Conservation (phyloP, 2,888 invertebrate genomes). For the Dynastes grantii region DNA sequence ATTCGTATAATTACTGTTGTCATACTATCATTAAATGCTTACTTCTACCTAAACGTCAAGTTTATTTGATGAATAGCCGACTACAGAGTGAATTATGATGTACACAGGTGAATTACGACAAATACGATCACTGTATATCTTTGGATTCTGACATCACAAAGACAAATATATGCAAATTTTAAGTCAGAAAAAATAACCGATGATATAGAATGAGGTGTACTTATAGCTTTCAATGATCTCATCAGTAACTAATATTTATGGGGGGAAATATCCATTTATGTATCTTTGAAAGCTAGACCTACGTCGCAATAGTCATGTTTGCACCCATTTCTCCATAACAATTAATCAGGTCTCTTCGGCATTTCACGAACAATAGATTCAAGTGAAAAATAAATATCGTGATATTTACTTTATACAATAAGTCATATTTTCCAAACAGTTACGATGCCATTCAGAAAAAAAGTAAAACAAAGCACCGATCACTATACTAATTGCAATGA, state of each 20-base stretch:
- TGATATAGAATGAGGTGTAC: neutral
- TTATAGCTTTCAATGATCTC: conserved; percentile 4
- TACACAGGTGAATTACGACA: too few species aligned
- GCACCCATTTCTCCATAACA: conserved; percentile 17
- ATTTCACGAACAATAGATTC: conserved; percentile 27
- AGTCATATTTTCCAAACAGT: conserved; percentile 12
- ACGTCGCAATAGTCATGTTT: conserved; percentile 9
- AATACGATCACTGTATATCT: neutral
- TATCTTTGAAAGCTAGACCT: too few species aligned
- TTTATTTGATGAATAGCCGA: conserved; percentile 23
- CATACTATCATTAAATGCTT: conserved; percentile 11
- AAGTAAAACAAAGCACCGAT: neutral
- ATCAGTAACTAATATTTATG: conserved; percentile 5
- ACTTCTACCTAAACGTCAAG: neutral
- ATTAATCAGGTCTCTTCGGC: conserved; percentile 20
- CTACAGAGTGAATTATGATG: conserved; percentile 29
- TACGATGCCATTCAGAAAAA: neutral
- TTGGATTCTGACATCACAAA: conserved; percentile 14
- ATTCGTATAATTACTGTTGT: too few species aligned
- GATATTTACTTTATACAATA: conserved; percentile 24
- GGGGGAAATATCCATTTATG: too few species aligned
- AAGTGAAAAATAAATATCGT: conserved; percentile 22
- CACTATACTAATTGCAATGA: neutral
- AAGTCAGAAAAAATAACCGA: too few species aligned
- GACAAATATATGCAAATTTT: conserved; percentile 1